Evolutionary conservation across 2,113 vertebrate species (phyloP), one percentile per base, ranked within the genome.

Genomic region (Fukomys damarensis): DNA sequence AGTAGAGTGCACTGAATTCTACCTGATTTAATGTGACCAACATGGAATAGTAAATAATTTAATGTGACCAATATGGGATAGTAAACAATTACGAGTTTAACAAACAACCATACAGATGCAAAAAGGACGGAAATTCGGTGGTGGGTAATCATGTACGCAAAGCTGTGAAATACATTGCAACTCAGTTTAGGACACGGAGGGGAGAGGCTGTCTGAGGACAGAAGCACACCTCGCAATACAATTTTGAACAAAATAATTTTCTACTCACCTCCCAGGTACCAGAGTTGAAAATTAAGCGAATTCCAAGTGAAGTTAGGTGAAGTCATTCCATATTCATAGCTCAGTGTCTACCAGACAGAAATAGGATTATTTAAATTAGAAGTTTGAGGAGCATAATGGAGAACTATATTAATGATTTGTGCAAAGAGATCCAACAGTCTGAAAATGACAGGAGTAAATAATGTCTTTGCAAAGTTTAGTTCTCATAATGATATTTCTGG

Each of bases 251-350:
- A 82, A 94, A 82, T 88, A 87, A 68, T 90, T 96, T 97, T 89
- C 61, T 82, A 56, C 86, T 90, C 24, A 54, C 56, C 65, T 94
- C 65, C 77, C 19, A 82, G 54, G 19, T 87, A 90, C 80, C 80
- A 92, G 72, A 49, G n/a, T 93, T 96, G 83, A 97, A 97, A 96
- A 98, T 95, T 94, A 94, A 86, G 86, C 94, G 94, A 96, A 90
- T 92, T 96, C 88, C 86, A 97, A 96, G 93, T 92, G 90, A 96
- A 95, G 32, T 96, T 92, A 91, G 76, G 59, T 92, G 90, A 94
- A 97, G 72, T 94, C 49, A 83, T 95, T 97, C 72, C 89, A 96
- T 95, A 97, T 97, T 93, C 89, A 97, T 96, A 81, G 96, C 65
- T 92, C 72, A 91, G 17, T 90, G 90, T 92, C 92, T 95, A 86